Evolutionary conservation across 2,113 vertebrate genomes (phyloP), one percentile per base, ranked within the genome.

Genomic region (Strigops habroptila): DNA sequence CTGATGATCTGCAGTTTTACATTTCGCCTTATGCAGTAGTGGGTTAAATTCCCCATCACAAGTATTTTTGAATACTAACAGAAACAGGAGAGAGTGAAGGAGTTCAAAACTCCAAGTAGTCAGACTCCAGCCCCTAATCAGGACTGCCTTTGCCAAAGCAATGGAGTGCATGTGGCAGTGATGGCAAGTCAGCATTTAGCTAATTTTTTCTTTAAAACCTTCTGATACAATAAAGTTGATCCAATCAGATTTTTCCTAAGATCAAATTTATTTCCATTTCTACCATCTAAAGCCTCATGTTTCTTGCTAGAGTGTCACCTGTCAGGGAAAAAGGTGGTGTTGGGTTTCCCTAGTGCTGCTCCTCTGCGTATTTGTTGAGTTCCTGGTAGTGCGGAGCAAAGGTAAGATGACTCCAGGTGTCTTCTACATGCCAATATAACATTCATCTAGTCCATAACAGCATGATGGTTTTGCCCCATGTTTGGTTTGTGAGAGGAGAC

Each of bases 401-500:
- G 44, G 21, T 64, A 59, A 76, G 41, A 80, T 12, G 7, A 53
- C 23, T 74, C 27, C 64, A 71, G 51, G 31, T 59, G 35, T 46
- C 35, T 87, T 78, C 70, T 46, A 8, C 12, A 21, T 25, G 7
- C 6, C 16, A 30, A 7, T 14, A 24, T 16, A 13, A 9, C 35
- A 16, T 6, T 84, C 9, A 37, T 18, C 19, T 52, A 41, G 18
- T 57, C 81, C 12, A 25, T 31, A 86, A 27, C 7, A 73, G 3
- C 9, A 31, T n/a, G 10, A 10, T 18, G 10, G 0, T 44, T 77
- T 80, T 44, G 10, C 2, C 18, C 28, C 7, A 3, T 25, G 7
- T 73, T 85, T 79, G 25, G 14, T 41, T 53, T 44, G 7, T 62
- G 23, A 88, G 12, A 89, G 12, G 16, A 84, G 11, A 52, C 3